phyloP scores from a whole-genome alignment of 2,888 invertebrate species.

The Caenorhabditis uteleia region DNA sequence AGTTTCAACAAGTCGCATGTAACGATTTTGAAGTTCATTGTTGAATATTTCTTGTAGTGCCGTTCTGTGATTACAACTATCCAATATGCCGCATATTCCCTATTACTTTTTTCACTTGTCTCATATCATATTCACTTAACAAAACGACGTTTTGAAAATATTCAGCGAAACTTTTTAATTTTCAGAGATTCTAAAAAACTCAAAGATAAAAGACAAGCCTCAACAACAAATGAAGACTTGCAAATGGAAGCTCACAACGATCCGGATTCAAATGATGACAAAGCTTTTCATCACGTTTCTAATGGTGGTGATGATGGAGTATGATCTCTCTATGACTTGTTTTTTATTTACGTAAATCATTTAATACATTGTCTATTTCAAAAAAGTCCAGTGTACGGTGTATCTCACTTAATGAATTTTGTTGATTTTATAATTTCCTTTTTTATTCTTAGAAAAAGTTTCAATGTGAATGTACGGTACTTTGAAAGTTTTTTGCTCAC shows the following conservation, averaged over 20 bases:
- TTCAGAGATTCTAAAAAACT: not conserved
- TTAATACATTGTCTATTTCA: not conserved
- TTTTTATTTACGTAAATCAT: not conserved
- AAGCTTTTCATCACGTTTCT: slow-evolving; percentile 14
- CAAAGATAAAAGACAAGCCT: slow-evolving; percentile 10
- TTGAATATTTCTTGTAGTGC: too few species aligned
- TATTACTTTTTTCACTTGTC: too few species aligned
- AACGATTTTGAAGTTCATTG: too few species aligned
- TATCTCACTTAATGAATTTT: slow-evolving; percentile 16
- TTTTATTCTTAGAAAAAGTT: not conserved
- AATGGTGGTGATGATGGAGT: slow-evolving; percentile 9
- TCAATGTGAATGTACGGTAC: not conserved
- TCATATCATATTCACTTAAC: too few species aligned
- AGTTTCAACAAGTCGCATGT: too few species aligned
- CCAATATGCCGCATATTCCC: too few species aligned
- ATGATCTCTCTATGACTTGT: not conserved
- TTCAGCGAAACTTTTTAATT: too few species aligned
- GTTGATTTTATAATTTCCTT: not conserved
- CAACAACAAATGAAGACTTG: slow-evolving; percentile 13
- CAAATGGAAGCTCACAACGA: slow-evolving; percentile 32
- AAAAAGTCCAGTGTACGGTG: slow-evolving; percentile 11
- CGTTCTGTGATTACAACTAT: too few species aligned
- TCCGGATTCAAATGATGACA: slow-evolving; percentile 9
- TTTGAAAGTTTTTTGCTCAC: not conserved
- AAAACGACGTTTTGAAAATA: too few species aligned